Percentiles rank a stretch among this genome's conserved stretches.
Evolutionary conservation across 2,888 invertebrate genomes (phyloP).

Genomic region (Eilema depressum): DNA sequence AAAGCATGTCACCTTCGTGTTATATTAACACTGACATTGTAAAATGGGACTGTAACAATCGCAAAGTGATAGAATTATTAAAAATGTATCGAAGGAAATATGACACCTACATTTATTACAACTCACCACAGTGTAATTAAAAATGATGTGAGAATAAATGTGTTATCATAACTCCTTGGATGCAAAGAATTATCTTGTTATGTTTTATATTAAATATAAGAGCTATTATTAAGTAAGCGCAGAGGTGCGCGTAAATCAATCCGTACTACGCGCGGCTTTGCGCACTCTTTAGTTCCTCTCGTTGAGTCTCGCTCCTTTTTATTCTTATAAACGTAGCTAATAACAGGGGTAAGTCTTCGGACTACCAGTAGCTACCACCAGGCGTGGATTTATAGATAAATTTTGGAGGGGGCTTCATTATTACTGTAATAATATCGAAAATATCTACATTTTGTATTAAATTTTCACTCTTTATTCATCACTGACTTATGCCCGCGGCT

Average conservation of each 20-base stretch:
- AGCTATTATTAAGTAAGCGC: constrained; percentile 65
- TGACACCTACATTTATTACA: constrained; percentile 25
- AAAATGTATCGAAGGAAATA: constrained; percentile 35
- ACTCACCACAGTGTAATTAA: constrained; percentile 13
- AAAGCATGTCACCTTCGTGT: constrained; percentile 11
- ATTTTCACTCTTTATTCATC: too few relatives aligned
- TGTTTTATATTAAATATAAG: constrained; percentile 58
- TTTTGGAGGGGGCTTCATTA: too few relatives aligned
- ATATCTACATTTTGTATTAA: too few relatives aligned
- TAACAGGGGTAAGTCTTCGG: neutral
- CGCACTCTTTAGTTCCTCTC: constrained; percentile 77
- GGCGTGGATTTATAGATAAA: too few relatives aligned
- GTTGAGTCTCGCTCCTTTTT: constrained; percentile 69
- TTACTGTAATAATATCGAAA: too few relatives aligned
- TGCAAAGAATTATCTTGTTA: constrained; percentile 48
- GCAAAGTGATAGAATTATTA: constrained; percentile 31
- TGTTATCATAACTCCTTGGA: constrained; percentile 45
- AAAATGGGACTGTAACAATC: constrained; percentile 23
- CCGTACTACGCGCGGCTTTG: constrained; percentile 68
- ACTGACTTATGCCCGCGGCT: too few relatives aligned
- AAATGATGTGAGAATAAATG: constrained; percentile 11
- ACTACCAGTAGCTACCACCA: neutral
- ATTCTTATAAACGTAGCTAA: constrained; percentile 14
- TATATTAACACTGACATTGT: constrained; percentile 11
- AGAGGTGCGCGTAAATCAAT: constrained; percentile 68